phyloP scores from a whole-genome alignment of 2,113 vertebrate genomes.

The Syngnathoides biaculeatus region DNA sequence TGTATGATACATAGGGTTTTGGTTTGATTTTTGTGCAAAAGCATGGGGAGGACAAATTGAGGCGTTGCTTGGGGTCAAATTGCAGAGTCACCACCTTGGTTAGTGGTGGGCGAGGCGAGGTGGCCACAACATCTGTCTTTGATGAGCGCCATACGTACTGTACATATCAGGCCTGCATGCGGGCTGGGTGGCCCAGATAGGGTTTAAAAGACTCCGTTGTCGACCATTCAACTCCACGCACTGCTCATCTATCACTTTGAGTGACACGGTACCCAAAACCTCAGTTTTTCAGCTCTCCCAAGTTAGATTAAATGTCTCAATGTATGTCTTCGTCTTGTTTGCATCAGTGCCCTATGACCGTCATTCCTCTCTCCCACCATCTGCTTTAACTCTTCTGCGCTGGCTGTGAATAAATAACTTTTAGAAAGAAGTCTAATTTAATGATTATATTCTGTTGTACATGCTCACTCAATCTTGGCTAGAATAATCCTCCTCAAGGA shows the following conservation, averaged over 20 bases:
- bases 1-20: background rate
- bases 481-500: background rate
- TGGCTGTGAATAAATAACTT: slow-evolving; percentile 50
- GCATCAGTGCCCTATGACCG: background rate
- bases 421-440: slow-evolving; percentile 31
- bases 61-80: slow-evolving; percentile 14
- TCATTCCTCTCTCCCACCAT: slow-evolving; percentile 32
- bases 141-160: slow-evolving; percentile 17
- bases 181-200: slow-evolving; percentile 23
- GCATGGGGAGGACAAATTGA: slow-evolving; percentile 7
- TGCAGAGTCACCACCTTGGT: slow-evolving; percentile 23
- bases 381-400: slow-evolving; percentile 34
- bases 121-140: slow-evolving; percentile 19
- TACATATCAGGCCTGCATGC: slow-evolving; percentile 11
- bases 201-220: slow-evolving; percentile 30
- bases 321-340: slow-evolving; percentile 3
- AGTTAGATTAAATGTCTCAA: slow-evolving; percentile 5
- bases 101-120: background rate
- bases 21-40: background rate
- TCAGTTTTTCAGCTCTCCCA: slow-evolving; percentile 9
- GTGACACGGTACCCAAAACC: slow-evolving; percentile 6
- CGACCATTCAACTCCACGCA: slow-evolving; percentile 31
- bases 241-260: slow-evolving; percentile 22
- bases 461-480: background rate
- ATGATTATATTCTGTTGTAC: slow-evolving; percentile 22